phyloP scores from a whole-genome alignment of 2,888 invertebrate species.

The Norana najaformis region DNA sequence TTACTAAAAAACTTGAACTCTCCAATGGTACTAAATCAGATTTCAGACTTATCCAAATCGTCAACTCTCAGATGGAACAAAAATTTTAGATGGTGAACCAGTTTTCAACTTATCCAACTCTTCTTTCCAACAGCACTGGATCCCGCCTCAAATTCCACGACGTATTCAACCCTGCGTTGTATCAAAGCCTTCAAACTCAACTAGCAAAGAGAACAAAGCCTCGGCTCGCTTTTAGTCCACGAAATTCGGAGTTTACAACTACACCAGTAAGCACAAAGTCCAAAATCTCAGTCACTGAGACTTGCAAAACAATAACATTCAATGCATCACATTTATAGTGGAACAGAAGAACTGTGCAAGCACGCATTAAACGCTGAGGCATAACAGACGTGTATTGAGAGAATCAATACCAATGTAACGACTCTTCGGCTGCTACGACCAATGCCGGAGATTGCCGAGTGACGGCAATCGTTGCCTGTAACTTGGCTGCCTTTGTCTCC shows the following conservation, averaged over 20 bases:
- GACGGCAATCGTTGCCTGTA: not conserved
- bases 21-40: not conserved
- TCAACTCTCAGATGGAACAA: not conserved
- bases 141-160: not conserved
- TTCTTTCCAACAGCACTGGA: not conserved
- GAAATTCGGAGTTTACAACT: not conserved
- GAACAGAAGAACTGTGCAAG: not conserved
- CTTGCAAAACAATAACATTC: not conserved
- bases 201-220: not conserved
- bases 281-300: not conserved
- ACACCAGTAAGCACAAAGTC: not conserved
- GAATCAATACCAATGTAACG: not conserved
- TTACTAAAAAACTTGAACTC: not conserved
- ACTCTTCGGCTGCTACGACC: not conserved
- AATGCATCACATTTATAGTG: not conserved
- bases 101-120: not conserved
- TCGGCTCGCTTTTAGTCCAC: not conserved
- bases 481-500: not conserved
- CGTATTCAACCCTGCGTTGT: too few relatives aligned
- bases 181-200: not conserved
- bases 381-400: not conserved
- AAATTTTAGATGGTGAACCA: not conserved
- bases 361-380: not conserved
- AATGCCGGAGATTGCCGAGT: not conserved
- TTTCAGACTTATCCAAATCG: not conserved